phyloP scores from a whole-genome alignment of 2,888 invertebrate species.

The Heliconius erato region DNA sequence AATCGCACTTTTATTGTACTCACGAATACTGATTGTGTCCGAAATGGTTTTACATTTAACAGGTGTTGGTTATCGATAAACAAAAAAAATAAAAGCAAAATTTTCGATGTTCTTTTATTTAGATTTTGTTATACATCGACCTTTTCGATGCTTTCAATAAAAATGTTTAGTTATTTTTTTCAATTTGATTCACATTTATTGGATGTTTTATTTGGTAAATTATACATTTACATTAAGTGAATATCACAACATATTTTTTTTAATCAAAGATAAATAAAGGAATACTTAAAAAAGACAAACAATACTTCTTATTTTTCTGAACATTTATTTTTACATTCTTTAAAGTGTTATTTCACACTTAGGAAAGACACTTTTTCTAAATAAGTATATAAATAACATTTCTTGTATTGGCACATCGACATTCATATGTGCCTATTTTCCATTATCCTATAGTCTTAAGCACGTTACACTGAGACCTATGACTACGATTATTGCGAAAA shows the following conservation, averaged over 20 bases:
- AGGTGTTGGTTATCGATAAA: constrained; percentile 41
- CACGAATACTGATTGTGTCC: constrained; percentile 49
- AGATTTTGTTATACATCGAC: background rate
- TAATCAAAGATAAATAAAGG: background rate
- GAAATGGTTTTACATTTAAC: constrained; percentile 45
- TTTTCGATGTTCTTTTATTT: background rate
- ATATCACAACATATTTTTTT: background rate
- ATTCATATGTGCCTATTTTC: constrained; percentile 1
- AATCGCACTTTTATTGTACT: constrained; percentile 69
- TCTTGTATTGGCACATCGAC: background rate
- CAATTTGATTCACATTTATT: background rate
- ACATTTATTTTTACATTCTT: too few species aligned
- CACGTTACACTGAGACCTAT: background rate
- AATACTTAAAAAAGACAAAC: too few species aligned
- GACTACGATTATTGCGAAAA: background rate
- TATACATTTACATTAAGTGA: background rate
- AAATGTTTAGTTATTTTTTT: background rate
- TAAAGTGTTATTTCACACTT: too few species aligned
- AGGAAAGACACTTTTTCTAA: too few species aligned
- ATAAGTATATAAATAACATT: background rate
- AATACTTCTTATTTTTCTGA: too few species aligned
- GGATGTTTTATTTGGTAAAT: background rate
- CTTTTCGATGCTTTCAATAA: background rate
- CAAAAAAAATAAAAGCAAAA: constrained; percentile 21
- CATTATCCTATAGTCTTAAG: constrained; percentile 11